Evolutionary conservation across 2,797 vertebrate species (phyloP), one percentile per base, ranked within the genome.

Genomic region (Miichthys miiuy): DNA sequence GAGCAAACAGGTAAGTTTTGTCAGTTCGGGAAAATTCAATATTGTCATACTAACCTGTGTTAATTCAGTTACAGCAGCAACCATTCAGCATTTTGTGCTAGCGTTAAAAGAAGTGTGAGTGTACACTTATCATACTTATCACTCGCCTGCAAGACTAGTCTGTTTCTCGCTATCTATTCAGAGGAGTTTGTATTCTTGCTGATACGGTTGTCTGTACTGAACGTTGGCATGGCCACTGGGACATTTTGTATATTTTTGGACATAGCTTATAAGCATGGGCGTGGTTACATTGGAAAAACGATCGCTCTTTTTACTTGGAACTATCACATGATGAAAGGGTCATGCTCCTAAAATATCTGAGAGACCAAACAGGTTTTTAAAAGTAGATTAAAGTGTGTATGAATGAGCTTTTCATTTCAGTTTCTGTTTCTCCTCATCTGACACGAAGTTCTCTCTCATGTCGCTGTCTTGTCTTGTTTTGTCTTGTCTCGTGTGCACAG

Each of bases 401-500:
- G 20, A 56, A 51, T n/a, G 20, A 9, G 34, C 34, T 9, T 38
- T 38, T 38, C 34, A 38, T 38, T 38, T 9, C 34, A 13, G 11
- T 17, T 63, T 72, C 13, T 50, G 30, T 81, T 72, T 68, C 30
- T 60, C 7, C 17, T 76, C 48, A 50, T 90, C 58, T 88, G 66
- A 89, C 64, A 78, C 23, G 0, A 34, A 20, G 48, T 48, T 80
- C n/a, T 72, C 88, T 84, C 86, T 42, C 86, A 87, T 86, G 93
- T 95, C 93, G 92, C 88, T 2, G 34, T 9, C 34, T 38, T 38
- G 34, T 38, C 8, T 9, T 38, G 34, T 38, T 2, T 38, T 9
- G 34, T 34, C 34, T 5, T 91, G 91, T 86, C 54, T 77, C 72
- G 42, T 90, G 90, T 96, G 23, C 42, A 14, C 68, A 99, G 98